These are phyloP conservation scores for Acleris emargana DNA, from an alignment of 2,888 invertebrate genomes.

Conservation along the genomic window DNA sequence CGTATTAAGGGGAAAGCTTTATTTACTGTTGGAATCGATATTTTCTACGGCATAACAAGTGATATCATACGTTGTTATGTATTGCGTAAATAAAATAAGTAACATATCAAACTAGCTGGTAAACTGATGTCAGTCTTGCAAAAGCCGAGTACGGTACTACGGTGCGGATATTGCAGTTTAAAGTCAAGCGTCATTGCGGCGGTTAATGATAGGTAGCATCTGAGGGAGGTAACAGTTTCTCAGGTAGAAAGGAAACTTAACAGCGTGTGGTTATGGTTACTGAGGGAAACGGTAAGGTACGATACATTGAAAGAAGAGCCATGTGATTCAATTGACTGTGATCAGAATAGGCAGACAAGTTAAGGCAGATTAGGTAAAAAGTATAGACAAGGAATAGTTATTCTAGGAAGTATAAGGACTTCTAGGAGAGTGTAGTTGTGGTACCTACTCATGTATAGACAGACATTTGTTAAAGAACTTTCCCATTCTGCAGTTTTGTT, in stretches of 20 bases:
- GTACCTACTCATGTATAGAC: too few relatives aligned
- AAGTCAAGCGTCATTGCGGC: constrained; percentile 58
- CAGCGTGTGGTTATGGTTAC: constrained; percentile 18
- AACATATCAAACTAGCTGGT: constrained; percentile 25
- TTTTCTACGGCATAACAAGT: constrained; percentile 1
- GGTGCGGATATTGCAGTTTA: constrained; percentile 58
- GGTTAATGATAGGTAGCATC: constrained; percentile 48
- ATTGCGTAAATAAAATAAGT: constrained; percentile 8
- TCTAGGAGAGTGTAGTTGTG: too few relatives aligned
- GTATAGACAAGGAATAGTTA: too few relatives aligned
- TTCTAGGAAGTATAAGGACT: too few relatives aligned
- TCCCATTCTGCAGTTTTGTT: too few relatives aligned
- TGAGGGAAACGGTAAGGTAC: constrained; percentile 20
- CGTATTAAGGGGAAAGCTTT: background rate
- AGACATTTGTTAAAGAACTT: too few relatives aligned
- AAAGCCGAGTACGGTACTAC: constrained; percentile 33
- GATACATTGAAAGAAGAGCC: background rate
- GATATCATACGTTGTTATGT: constrained; percentile 10
- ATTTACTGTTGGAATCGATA: background rate
- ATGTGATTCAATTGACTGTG: too few relatives aligned
- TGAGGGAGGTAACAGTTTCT: constrained; percentile 38
- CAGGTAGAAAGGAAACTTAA: constrained; percentile 35
- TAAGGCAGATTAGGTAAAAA: too few relatives aligned
- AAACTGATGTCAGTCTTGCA: constrained; percentile 29
- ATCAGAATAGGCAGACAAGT: too few relatives aligned